A percentile compares a stretch with the other conserved stretches of the same genome.
These are phyloP conservation scores for Brachionus angularis DNA, from an alignment of 1,140 invertebrate species.

Conservation along the genomic window DNA sequence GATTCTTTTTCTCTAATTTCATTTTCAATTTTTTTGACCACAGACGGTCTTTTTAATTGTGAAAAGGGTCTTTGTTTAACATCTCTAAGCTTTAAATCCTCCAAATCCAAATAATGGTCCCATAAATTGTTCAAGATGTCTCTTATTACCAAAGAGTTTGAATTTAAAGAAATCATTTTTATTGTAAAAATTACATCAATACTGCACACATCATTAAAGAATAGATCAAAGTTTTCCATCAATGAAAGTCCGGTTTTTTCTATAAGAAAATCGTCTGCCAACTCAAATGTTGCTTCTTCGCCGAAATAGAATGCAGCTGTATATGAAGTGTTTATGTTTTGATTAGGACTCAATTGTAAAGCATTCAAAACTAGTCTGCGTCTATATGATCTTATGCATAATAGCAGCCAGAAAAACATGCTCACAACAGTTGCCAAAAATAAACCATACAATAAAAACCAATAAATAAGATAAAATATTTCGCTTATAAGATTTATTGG, in stretches of 20 bases:
- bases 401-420: slow-evolving; percentile 2
- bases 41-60: background rate
- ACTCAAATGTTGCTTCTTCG: slow-evolving; percentile 8
- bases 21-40: background rate
- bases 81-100: slow-evolving; percentile 21
- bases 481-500: slow-evolving; percentile 63
- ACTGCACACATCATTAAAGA: slow-evolving; percentile 37
- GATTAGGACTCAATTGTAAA: slow-evolving; percentile 8
- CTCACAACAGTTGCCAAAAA: background rate
- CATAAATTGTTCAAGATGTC: slow-evolving; percentile 40
- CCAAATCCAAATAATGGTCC: slow-evolving; percentile 36
- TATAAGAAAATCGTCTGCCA: slow-evolving; percentile 22
- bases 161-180: slow-evolving; percentile 26
- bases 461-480: slow-evolving; percentile 62
- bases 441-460: slow-evolving; percentile 59
- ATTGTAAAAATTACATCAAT: slow-evolving; percentile 19
- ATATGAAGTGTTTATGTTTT: slow-evolving; percentile 14
- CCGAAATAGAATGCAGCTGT: slow-evolving; percentile 25
- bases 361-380: slow-evolving; percentile 11
- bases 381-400: background rate
- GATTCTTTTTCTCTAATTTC: background rate
- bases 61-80: background rate
- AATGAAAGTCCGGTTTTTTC: slow-evolving; percentile 7
- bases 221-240: slow-evolving; percentile 42
- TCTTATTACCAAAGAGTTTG: slow-evolving; percentile 31